These are phyloP conservation scores for Nineta flava DNA, from an alignment of 2,888 invertebrate genomes.

Conservation along the genomic window DNA sequence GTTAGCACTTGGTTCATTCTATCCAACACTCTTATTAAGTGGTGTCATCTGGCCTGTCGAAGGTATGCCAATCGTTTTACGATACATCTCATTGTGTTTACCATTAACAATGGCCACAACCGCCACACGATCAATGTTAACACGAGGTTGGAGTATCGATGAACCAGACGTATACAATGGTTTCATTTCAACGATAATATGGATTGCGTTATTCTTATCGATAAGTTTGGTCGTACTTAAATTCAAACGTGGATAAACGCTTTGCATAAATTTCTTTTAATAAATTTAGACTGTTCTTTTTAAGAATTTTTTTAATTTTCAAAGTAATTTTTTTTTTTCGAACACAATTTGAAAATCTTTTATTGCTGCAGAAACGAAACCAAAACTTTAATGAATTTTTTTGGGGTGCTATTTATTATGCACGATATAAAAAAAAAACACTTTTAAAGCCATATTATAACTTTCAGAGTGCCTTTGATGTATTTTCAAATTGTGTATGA, in stretches of 20 bases:
- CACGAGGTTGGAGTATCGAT: conserved; percentile 69
- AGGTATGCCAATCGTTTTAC: conserved; percentile 75
- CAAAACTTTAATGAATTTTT: no score
- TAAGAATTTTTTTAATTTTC: no score
- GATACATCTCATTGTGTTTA: conserved; percentile 64
- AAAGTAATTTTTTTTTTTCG: no score
- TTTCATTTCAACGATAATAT: conserved; percentile 67
- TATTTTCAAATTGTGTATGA: no score
- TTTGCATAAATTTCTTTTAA: not conserved
- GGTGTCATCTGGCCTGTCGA: conserved; percentile 96
- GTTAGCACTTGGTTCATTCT: conserved; percentile 83
- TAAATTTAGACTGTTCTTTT: not conserved
- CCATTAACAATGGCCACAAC: conserved; percentile 89
- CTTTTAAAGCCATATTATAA: no score
- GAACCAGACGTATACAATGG: conserved; percentile 78
- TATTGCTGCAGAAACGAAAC: no score
- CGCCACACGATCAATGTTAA: conserved; percentile 70
- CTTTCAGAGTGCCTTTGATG: no score
- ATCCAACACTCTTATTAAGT: conserved; percentile 80
- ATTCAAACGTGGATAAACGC: conserved; percentile 56
- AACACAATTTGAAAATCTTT: no score
- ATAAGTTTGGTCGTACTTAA: conserved; percentile 66
- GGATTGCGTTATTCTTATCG: conserved; percentile 71
- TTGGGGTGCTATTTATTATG: no score
- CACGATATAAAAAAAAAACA: no score